phyloP scores from a whole-genome alignment of 2,888 invertebrate genomes.

The Synergus japonicus region DNA sequence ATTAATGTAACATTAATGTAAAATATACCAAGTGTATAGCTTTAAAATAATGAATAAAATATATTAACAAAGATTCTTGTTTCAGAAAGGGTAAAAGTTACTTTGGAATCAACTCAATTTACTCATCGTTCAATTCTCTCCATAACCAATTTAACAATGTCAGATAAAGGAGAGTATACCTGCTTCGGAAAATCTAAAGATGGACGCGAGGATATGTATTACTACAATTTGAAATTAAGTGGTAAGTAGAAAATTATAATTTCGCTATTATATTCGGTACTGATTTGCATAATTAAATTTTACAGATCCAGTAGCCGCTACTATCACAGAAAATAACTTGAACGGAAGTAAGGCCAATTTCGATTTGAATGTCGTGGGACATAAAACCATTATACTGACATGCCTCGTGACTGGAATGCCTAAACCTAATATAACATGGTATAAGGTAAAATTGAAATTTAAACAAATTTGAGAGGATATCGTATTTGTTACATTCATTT shows the following conservation, averaged over 20 bases:
- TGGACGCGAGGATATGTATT: conserved; percentile 48
- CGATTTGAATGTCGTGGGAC: conserved; percentile 67
- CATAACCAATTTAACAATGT: conserved; percentile 67
- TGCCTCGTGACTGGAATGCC: conserved; percentile 69
- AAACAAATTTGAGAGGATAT: too few species aligned
- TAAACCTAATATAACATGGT: conserved; percentile 84
- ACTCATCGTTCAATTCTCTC: conserved; percentile 72
- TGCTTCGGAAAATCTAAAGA: conserved; percentile 63
- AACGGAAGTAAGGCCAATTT: conserved; percentile 73
- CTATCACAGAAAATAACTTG: conserved; percentile 77
- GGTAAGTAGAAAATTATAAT: conserved; percentile 66
- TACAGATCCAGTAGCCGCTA: conserved; percentile 43
- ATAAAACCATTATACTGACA: conserved; percentile 59
- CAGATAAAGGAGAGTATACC: conserved; percentile 66
- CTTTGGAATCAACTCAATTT: conserved; percentile 64
- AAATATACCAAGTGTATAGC: background rate
- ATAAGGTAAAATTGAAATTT: conserved; percentile 80
- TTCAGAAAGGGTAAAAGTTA: conserved; percentile 62
- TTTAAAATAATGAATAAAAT: background rate
- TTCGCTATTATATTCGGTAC: background rate
- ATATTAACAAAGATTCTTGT: conserved; percentile 26
- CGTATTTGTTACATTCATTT: too few species aligned
- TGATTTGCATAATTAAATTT: background rate
- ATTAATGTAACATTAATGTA: background rate
- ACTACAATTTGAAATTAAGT: conserved; percentile 71